Base-by-base conservation (phyloP, 2,888 invertebrate genomes). In the Tenthredo scrophulariae region DNA sequence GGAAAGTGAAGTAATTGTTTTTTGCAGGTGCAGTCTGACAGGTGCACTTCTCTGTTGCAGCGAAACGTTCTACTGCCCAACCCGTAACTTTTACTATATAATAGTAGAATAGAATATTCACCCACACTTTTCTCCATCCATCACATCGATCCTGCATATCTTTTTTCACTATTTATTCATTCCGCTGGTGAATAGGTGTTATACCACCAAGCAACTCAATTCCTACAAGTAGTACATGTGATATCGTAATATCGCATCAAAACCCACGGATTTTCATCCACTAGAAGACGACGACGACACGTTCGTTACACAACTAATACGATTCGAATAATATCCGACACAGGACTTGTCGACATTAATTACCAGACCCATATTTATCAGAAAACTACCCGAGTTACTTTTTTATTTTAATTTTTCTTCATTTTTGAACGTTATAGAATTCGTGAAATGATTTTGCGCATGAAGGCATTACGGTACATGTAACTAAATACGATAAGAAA, bases 1-100 rank as follows among this genome's bases (percentile, higher is more conserved):
- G 54, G 67, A 86, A 40, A 62, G 74, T 37, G 46, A 18, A 74
- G 72, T 80, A 84, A 84, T 84, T 58, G 54, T 62, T 43, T 88
- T 88, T 88, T 88, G 85, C 77, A 88, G 88, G 87, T 84, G 87
- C 86, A 86, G 85, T 84, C 74, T 40, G 86, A 85, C 87, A 88
- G 88, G 88, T 87, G 88, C 87, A 85, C 72, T 13, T 46, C 26
- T 75, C 4, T 26, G 22, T 50, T 26, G 7, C 84, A 54, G 74
- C 15, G n/a, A 15, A 54, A 54, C 18, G n/a, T 54, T n/a, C 54
- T 54, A 15, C 22, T 22, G 43, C 46, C 50, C 29, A 33, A 50
- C 29, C 33, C 50, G 29, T 54, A 54, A 1, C 46, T 46, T 46
- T 46, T 15, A 26, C 10, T 33, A 22, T 33, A n/a, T 54, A 50